Base-by-base conservation (phyloP, 2,888 invertebrate genomes). In the Tinea pellionella region DNA sequence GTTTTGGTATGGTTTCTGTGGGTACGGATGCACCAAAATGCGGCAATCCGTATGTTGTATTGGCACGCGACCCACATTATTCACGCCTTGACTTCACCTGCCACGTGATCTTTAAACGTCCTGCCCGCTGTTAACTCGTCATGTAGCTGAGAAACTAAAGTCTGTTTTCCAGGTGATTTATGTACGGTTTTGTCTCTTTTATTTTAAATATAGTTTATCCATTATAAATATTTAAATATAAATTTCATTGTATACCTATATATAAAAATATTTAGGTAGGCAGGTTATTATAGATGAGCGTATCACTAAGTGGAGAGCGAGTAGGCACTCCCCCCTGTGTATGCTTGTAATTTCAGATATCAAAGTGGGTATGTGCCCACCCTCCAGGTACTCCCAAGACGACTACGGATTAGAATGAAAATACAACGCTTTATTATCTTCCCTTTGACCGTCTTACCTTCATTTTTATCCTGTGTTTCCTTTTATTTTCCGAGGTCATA, bases 261-360 rank as follows among this genome's bases (percentile, higher is more conserved):
- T 37, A 37, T 37, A 37, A 9, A 37, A 37, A 37, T 37, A 37
- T 37, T 37, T 12, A 9, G 37, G 37, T 37, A 37, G 37, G 37
- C 37, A 37, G 37, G 37, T 37, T 37, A n/a, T n/a, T n/a, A n/a
- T n/a, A 37, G 37, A 37, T 37, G 37, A 37, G 37, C 37, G 37
- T 37, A 37, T 37, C n/a, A 37, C 15, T 47, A 47, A 47, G 47
- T 47, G 47, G 47, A 15, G 47, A 47, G 7, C 47, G 24, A 24
- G 55, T 55, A 55, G 55, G 55, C 55, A 80, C 82, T n/a, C 80
- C 75, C 78, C 79, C 41, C 59, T 77, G 74, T 73, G 78, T 74
- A 77, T 78, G 76, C 77, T 84, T 82, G 83, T 82, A 83, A 85
- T 85, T 82, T 85, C 80, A 83, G 81, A 84, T 85, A 84, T 83